Evolutionary conservation across 2,113 vertebrate genomes (phyloP).

Genomic region (Ameiurus melas): DNA sequence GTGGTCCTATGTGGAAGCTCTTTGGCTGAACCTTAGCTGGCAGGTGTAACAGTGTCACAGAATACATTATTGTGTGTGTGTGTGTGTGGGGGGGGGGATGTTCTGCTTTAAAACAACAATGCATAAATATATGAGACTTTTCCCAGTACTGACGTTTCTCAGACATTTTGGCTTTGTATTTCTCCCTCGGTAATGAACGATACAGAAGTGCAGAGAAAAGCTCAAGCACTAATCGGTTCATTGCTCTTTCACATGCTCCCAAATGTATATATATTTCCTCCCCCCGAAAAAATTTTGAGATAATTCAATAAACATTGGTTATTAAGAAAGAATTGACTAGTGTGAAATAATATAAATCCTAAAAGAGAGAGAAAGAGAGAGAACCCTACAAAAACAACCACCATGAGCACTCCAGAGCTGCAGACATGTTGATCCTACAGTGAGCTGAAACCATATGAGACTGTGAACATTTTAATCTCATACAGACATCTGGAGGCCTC

Average conservation of each 20-base stretch:
- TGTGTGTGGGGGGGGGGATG: neutral
- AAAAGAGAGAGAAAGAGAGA: neutral
- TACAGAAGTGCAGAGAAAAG: neutral
- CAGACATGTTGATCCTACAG: conserved; percentile 31
- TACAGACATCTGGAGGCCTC: conserved; percentile 46
- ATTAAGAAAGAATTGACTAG: neutral
- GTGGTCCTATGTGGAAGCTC: neutral
- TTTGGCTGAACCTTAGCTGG: neutral
- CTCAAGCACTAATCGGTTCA: neutral
- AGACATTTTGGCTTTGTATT: neutral
- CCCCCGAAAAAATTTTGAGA: neutral
- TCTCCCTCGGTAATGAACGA: neutral
- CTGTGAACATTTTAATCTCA: conserved; percentile 39
- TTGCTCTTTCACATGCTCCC: neutral
- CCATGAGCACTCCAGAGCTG: neutral
- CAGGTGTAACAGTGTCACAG: conserved; percentile 11
- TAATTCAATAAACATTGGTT: neutral
- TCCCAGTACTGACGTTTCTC: neutral
- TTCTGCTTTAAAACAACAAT: neutral
- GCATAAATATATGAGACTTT: conserved; percentile 13
- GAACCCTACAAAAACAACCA: neutral
- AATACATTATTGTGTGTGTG: neutral
- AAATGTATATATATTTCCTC: neutral
- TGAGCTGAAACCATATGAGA: conserved; percentile 36
- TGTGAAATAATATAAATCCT: neutral